Percentiles rank a stretch among this genome's conserved stretches.
These are phyloP conservation scores for Podilymbus podiceps DNA, from an alignment of 2,113 vertebrate genomes.

Conservation along the genomic window DNA sequence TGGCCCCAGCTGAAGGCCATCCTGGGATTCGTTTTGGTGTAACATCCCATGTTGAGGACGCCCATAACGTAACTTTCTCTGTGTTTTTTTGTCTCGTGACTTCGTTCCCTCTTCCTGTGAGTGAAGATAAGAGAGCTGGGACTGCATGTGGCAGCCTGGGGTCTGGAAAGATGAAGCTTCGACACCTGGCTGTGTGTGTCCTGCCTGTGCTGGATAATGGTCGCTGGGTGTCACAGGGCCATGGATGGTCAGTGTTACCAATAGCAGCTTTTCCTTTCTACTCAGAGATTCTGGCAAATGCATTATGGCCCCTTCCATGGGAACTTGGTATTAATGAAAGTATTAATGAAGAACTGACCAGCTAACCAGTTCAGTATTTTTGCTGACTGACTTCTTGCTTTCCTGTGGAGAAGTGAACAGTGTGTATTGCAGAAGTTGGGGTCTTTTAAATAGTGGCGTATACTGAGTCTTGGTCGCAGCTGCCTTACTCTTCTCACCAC, in stretches of 20 bases:
- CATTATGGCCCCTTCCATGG: background rate
- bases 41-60: fast-evolving
- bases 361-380: background rate
- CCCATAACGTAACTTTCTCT: background rate
- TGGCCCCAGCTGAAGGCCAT: background rate
- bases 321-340: background rate
- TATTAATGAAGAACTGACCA: background rate
- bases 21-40: background rate
- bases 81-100: background rate
- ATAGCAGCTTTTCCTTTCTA: background rate
- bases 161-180: background rate
- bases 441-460: background rate
- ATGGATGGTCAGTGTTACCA: background rate
- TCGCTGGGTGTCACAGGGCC: background rate
- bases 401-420: background rate
- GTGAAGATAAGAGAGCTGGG: background rate
- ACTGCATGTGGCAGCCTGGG: background rate
- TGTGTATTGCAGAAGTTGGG: background rate
- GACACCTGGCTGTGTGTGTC: background rate
- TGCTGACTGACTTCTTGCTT: background rate
- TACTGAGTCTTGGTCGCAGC: background rate
- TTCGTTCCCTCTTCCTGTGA: background rate
- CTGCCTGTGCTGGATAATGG: background rate
- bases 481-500: background rate
- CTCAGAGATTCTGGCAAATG: background rate